Conservation (phyloP, 2,888 invertebrate genomes). For the Bellardia pandia region DNA sequence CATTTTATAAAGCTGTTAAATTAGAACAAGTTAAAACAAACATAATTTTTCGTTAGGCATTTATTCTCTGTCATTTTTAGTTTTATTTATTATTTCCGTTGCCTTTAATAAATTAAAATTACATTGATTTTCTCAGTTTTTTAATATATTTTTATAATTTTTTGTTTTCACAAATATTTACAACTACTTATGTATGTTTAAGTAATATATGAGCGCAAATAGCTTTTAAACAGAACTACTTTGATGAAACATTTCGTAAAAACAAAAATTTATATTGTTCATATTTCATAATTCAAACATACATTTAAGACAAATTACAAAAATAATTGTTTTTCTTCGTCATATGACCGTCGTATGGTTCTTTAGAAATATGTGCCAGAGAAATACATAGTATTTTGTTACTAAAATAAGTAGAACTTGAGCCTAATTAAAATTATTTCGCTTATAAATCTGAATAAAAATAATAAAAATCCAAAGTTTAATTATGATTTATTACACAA, state of each 20-base stretch:
- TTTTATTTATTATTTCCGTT: background rate
- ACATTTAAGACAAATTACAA: too few species aligned
- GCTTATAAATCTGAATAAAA: too few species aligned
- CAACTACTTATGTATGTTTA: constrained; percentile 47
- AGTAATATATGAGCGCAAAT: constrained; percentile 21
- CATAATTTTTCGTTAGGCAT: constrained; percentile 15
- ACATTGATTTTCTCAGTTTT: constrained; percentile 64
- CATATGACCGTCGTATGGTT: too few species aligned
- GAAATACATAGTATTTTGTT: too few species aligned
- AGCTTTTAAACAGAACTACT: background rate
- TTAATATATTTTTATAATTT: constrained; percentile 53
- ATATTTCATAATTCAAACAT: too few species aligned
- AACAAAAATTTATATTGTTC: background rate
- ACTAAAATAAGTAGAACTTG: too few species aligned
- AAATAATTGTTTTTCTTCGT: too few species aligned
- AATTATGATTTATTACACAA: too few species aligned
- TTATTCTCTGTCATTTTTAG: constrained; percentile 25
- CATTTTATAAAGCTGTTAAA: constrained; percentile 63
- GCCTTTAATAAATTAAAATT: constrained; percentile 63
- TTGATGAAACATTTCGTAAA: background rate
- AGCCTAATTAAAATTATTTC: too few species aligned
- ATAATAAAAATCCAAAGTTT: too few species aligned
- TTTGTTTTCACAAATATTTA: constrained; percentile 69
- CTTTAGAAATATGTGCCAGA: too few species aligned
- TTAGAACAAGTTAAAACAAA: constrained; percentile 40